Evolutionary conservation across 1,140 invertebrate genomes (phyloP), one percentile per base, ranked within the genome.

Genomic region (Whitmania pigra): DNA sequence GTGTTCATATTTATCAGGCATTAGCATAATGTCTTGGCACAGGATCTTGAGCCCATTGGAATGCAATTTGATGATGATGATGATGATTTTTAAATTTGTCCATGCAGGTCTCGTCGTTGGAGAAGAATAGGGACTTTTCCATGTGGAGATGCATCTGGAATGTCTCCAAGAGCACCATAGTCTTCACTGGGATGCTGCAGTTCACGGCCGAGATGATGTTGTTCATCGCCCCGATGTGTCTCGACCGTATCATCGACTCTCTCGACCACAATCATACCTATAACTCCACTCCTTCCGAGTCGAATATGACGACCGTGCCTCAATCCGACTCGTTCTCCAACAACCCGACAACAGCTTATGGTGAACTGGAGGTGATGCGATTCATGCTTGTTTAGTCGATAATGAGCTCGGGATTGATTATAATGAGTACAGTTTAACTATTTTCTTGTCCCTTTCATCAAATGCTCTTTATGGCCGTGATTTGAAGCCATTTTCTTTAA

Each of bases 81-180:
- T 36, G 31, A 36, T 49, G 43, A 49, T 49, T 22, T 63, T 4
- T 7, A 31, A 31, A 25, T 7, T 63, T 63, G 15, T 25, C 11
- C 22, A 17, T 1, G 4, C 22, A 70, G 69, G 94, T 82, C 89
- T 90, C 1, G 90, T 94, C 13, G 91, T 92, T 7, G 85, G 90
- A 36, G 91, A 94, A 79, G 81, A 94, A 76, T 86, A 94, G 76
- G 83, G 94, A 15, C 91, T 94, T 82, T 85, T 94, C 69, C 90
- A 93, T 76, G 87, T 89, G 17, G 13, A 36, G 31, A 54, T 72
- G 55, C 40, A 22, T 69, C 29, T 70, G 69, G 69, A 70, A 53
- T 13, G 22, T 70, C 13, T 49, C 69, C 36, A 53, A 53, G 43
- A 18, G 20, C n/a, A 54, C 49, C 22, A 54, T 70, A 1, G 6